These are phyloP conservation scores for Tokudaia muenninki DNA, from an alignment of 2,797 vertebrate species.

Conservation along the genomic window DNA sequence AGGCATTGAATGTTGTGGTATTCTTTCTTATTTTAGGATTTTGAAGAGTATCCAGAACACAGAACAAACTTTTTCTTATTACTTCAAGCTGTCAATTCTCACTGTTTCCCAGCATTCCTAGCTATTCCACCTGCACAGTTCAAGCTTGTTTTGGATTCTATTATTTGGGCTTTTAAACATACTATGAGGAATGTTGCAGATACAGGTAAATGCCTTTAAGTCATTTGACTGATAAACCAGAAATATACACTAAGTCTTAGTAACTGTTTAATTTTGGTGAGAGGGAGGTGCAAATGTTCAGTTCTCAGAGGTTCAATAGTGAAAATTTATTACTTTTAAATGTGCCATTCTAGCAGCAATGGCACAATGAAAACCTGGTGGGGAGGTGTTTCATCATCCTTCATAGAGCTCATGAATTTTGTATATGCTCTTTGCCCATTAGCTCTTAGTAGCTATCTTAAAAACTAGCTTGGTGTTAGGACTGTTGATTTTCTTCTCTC, in stretches of 20 bases:
- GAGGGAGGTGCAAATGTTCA: too few relatives aligned
- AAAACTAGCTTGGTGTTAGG: background rate
- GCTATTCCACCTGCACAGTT: slow-evolving; percentile 99
- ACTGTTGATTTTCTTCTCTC: background rate
- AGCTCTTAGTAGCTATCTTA: background rate
- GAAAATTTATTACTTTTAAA: background rate
- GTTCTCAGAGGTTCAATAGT: background rate
- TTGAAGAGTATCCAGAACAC: slow-evolving; percentile 99
- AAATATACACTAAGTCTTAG: background rate
- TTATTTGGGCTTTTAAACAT: slow-evolving; percentile 99
- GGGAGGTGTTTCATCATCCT: background rate
- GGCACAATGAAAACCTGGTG: background rate
- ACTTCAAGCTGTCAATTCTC: slow-evolving; percentile 98
- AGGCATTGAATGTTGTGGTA: slow-evolving; percentile 13
- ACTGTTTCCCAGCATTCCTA: slow-evolving; percentile 99
- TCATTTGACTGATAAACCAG: background rate
- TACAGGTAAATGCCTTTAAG: slow-evolving; percentile 90
- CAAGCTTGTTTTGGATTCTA: slow-evolving; percentile 99
- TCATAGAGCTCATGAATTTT: background rate
- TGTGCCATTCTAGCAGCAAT: background rate
- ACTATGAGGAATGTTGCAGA: slow-evolving; percentile 99
- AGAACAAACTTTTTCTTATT: slow-evolving; percentile 99
- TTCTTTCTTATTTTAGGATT: slow-evolving; percentile 90
- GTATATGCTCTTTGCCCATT: background rate
- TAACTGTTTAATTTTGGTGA: background rate